Percentiles rank a stretch among this genome's conserved stretches.
Conservation (phyloP, 2,888 invertebrate genomes). For the Nomada ferruginata region DNA sequence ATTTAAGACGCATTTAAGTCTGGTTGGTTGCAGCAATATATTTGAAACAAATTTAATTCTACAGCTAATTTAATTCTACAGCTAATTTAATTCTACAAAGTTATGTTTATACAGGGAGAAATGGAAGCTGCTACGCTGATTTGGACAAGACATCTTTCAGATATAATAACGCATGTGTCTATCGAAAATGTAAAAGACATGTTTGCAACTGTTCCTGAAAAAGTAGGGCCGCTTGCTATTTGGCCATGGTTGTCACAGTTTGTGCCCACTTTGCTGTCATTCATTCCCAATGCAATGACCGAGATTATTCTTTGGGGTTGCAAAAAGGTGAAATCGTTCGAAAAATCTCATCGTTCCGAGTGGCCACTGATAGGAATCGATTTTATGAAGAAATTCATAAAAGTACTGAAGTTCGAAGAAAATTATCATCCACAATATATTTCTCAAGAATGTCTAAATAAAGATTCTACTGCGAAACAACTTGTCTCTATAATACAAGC, state of each 20-base stretch:
- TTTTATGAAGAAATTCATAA: slow-evolving; percentile 81
- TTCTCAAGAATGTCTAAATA: slow-evolving; percentile 69
- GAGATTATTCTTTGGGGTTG: slow-evolving; percentile 77
- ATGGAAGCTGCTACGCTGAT: slow-evolving; percentile 79
- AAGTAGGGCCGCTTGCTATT: slow-evolving; percentile 63
- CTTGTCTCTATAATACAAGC: slow-evolving; percentile 74
- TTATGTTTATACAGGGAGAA: slow-evolving; percentile 71
- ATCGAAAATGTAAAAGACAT: slow-evolving; percentile 70
- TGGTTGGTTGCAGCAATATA: slow-evolving; percentile 76
- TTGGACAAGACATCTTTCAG: slow-evolving; percentile 80
- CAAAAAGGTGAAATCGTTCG: slow-evolving; percentile 74
- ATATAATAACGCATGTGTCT: slow-evolving; percentile 72
- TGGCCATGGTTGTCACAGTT: slow-evolving; percentile 80
- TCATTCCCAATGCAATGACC: slow-evolving; percentile 74
- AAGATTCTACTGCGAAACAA: slow-evolving; percentile 74
- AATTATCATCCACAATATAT: slow-evolving; percentile 66
- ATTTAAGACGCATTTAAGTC: slow-evolving; percentile 80
- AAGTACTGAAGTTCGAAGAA: slow-evolving; percentile 75
- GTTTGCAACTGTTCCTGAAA: slow-evolving; percentile 73
- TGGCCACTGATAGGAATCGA: slow-evolving; percentile 79
- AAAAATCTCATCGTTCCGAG: slow-evolving; percentile 66
- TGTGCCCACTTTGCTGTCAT: slow-evolving; percentile 76
- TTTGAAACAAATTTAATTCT: not conserved
- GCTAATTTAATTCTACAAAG: slow-evolving; percentile 9
- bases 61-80: slow-evolving; percentile 4